Conservation (phyloP, 2,797 vertebrate species). For the Pyrrhura leucotis region DNA sequence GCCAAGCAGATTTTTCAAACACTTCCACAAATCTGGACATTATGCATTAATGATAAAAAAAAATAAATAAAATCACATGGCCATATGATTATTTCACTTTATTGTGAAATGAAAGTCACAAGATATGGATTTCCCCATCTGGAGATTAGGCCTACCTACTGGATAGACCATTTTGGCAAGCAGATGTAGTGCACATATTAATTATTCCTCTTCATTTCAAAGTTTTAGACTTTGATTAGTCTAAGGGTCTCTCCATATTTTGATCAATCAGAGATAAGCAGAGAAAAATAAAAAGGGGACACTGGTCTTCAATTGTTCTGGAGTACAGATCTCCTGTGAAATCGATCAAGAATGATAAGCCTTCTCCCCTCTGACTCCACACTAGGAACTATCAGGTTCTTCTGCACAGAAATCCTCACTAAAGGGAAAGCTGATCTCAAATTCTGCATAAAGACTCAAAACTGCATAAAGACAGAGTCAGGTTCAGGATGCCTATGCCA, state of each 20-base stretch:
- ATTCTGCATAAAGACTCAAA: background rate
- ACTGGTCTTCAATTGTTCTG: background rate
- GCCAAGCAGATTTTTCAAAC: background rate
- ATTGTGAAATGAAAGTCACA: background rate
- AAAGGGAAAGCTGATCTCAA: background rate
- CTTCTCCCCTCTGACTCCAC: background rate
- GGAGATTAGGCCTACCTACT: background rate
- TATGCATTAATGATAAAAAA: background rate
- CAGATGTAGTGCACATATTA: background rate
- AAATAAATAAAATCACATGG: background rate
- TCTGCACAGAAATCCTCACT: background rate
- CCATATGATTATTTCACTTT: background rate
- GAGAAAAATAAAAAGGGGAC: background rate
- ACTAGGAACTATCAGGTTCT: background rate
- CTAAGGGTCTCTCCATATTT: background rate
- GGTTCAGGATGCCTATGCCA: background rate
- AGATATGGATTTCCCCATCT: background rate
- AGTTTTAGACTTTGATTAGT: background rate
- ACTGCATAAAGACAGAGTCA: background rate
- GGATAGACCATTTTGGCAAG: background rate
- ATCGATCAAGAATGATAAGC: background rate
- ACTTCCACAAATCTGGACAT: background rate
- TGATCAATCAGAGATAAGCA: background rate
- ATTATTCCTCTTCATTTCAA: background rate
- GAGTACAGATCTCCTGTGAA: background rate